phyloP scores from a whole-genome alignment of 2,797 vertebrate species.

The Neosilurus hyrtlii region DNA sequence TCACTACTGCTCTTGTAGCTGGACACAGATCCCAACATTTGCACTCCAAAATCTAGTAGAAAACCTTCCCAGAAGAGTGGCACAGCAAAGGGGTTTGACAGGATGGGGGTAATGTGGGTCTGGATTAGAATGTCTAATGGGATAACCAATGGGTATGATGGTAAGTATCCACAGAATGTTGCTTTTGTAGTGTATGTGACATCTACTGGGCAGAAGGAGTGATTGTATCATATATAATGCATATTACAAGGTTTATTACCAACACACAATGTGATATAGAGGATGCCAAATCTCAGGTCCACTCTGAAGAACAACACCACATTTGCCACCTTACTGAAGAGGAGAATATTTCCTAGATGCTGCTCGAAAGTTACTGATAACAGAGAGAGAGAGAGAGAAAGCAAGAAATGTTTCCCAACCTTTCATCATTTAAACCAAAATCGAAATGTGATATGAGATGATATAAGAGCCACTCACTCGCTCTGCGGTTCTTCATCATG shows the following conservation, averaged over 20 bases:
- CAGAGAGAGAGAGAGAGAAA: slow-evolving; percentile 14
- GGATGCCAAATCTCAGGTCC: slow-evolving; percentile 89
- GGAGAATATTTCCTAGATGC: slow-evolving; percentile 89
- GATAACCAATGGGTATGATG: neutral
- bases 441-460: neutral
- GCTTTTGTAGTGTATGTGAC: neutral
- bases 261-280: slow-evolving; percentile 86
- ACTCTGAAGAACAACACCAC: slow-evolving; percentile 92
- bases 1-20: neutral
- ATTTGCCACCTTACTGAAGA: slow-evolving; percentile 96
- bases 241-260: slow-evolving; percentile 68
- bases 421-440: neutral
- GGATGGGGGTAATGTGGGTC: neutral
- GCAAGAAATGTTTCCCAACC: neutral
- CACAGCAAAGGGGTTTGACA: neutral
- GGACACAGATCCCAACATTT: neutral
- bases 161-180: neutral
- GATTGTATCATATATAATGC: neutral
- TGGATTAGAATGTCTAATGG: neutral
- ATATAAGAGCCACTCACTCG: slow-evolving; percentile 75
- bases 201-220: neutral
- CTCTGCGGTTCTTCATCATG: slow-evolving; percentile 98
- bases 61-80: neutral
- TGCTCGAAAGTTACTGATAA: slow-evolving; percentile 87
- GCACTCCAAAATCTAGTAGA: too few relatives aligned